Evolutionary conservation across 2,113 vertebrate species (phyloP).

Genomic region (Passer domesticus): DNA sequence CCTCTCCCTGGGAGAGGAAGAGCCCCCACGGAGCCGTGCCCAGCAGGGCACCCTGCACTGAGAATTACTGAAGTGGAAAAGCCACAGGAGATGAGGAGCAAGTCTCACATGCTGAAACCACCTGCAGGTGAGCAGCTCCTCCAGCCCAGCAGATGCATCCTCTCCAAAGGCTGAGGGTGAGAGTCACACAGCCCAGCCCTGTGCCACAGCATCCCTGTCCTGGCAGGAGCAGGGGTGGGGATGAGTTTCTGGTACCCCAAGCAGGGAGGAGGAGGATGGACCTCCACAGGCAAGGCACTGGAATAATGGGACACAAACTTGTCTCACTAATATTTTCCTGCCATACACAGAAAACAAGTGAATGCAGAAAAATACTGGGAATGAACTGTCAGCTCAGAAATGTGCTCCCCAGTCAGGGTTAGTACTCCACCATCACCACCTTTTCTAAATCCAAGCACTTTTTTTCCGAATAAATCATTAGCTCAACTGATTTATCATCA

Average conservation of each 20-base stretch:
- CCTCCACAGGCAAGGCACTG: neutral
- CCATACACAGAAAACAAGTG: accelerated
- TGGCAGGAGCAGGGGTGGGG: neutral
- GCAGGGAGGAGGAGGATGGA: neutral
- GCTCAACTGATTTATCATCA: neutral
- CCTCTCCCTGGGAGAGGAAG: neutral
- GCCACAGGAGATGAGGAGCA: neutral
- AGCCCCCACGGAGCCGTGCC: neutral
- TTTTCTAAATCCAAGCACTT: neutral
- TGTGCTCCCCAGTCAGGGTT: neutral
- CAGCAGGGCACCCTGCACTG: neutral
- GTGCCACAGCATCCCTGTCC: neutral
- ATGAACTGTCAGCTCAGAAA: neutral
- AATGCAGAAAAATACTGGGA: neutral
- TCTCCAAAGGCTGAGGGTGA: neutral
- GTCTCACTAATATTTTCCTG: neutral
- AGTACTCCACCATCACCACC: neutral
- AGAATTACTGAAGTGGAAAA: neutral
- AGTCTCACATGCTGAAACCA: neutral
- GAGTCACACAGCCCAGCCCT: neutral
- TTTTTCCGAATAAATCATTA: neutral
- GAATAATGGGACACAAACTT: neutral
- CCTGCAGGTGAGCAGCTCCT: neutral
- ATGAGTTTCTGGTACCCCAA: neutral
- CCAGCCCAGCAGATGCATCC: neutral